Conservation (phyloP, 2,113 vertebrate species). For the Periophthalmodon schlosseri region DNA sequence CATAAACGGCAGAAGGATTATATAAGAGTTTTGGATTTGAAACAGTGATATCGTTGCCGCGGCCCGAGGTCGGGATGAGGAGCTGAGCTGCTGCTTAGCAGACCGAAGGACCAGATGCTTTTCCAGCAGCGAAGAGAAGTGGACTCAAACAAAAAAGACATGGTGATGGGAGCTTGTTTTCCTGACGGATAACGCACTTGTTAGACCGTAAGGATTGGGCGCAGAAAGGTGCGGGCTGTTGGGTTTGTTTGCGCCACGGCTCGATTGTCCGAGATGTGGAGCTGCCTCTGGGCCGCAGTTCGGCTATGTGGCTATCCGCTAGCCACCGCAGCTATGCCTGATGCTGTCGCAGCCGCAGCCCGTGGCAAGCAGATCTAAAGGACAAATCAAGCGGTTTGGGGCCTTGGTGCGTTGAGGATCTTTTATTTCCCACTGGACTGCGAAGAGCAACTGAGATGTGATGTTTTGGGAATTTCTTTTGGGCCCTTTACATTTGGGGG, state of each 20-base stretch:
- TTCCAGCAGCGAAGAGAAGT: slow-evolving; percentile 60
- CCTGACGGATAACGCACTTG: slow-evolving; percentile 62
- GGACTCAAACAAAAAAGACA: slow-evolving; percentile 46
- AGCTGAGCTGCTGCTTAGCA: slow-evolving; percentile 41
- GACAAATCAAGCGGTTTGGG: slow-evolving; percentile 46
- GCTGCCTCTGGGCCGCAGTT: slow-evolving; percentile 70
- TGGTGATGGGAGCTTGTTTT: slow-evolving; percentile 69
- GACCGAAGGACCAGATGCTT: slow-evolving; percentile 71
- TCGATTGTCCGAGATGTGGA: slow-evolving; percentile 49
- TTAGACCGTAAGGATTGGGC: slow-evolving; percentile 13
- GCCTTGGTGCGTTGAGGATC: slow-evolving; percentile 42
- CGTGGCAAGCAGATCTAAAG: slow-evolving; percentile 52
- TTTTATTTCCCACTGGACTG: slow-evolving; percentile 32
- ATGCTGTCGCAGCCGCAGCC: slow-evolving; percentile 65
- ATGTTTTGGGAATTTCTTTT: background rate
- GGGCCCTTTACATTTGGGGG: slow-evolving; percentile 48
- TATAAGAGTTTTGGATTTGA: background rate
- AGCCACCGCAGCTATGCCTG: slow-evolving; percentile 67
- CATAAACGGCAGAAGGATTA: background rate
- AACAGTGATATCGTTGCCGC: background rate
- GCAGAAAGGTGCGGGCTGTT: background rate
- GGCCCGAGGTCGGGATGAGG: slow-evolving; percentile 1
- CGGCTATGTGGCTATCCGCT: slow-evolving; percentile 66
- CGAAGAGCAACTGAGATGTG: slow-evolving; percentile 50
- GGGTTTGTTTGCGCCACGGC: background rate